Conservation (phyloP, 2,888 invertebrate species). For the Ochropleura leucogaster region DNA sequence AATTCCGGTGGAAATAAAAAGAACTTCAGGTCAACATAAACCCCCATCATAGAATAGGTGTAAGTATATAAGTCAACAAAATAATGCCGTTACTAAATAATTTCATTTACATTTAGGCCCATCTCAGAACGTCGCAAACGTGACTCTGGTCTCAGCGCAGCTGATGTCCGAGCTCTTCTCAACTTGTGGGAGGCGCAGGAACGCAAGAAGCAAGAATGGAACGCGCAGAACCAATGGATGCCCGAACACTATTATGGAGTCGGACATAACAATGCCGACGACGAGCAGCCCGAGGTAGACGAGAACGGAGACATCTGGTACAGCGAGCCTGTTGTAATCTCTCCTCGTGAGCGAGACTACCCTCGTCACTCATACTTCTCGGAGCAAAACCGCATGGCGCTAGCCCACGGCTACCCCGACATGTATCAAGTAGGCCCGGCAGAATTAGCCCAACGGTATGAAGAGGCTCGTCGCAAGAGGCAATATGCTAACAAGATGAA, state of each 20-base stretch:
- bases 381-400: slow-evolving; percentile 86
- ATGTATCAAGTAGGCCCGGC: slow-evolving; percentile 85
- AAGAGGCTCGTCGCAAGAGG: slow-evolving; percentile 87
- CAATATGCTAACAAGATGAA: slow-evolving; percentile 89
- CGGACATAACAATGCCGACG: slow-evolving; percentile 82
- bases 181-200: slow-evolving; percentile 91
- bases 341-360: slow-evolving; percentile 83
- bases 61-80: slow-evolving; percentile 55
- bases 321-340: slow-evolving; percentile 90
- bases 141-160: slow-evolving; percentile 91
- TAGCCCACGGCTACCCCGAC: slow-evolving; percentile 84
- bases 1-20: slow-evolving; percentile 87
- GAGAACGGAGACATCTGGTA: slow-evolving; percentile 91
- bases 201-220: slow-evolving; percentile 88
- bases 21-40: slow-evolving; percentile 83
- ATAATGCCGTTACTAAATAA: slow-evolving; percentile 54
- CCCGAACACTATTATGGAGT: slow-evolving; percentile 81
- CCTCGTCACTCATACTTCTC: slow-evolving; percentile 87
- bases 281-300: slow-evolving; percentile 88
- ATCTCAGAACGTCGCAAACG: slow-evolving; percentile 90
- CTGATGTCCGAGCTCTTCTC: slow-evolving; percentile 91
- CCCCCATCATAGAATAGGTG: slow-evolving; percentile 59
- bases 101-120: slow-evolving; percentile 76
- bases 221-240: slow-evolving; percentile 82
- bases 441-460: slow-evolving; percentile 85